Conservation (phyloP, 1,140 invertebrate genomes). For the Proales similis region DNA sequence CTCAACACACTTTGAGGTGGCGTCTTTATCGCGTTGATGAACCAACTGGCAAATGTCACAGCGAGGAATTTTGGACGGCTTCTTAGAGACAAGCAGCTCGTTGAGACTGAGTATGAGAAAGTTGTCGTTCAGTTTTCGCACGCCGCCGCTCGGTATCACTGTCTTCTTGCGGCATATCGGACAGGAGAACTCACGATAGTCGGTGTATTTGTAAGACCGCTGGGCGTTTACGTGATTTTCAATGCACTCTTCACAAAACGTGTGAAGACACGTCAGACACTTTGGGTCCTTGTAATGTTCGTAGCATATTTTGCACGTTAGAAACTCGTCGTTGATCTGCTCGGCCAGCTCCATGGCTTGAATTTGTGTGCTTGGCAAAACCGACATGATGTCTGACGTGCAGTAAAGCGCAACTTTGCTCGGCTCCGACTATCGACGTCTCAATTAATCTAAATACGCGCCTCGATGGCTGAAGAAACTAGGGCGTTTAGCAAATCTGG, state of each 20-base stretch:
- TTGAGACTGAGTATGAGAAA: conserved; percentile 53
- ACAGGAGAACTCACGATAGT: conserved; percentile 50
- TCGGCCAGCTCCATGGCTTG: conserved; percentile 43
- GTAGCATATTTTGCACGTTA: conserved; percentile 53
- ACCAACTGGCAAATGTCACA: conserved; percentile 54
- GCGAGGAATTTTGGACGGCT: conserved; percentile 41
- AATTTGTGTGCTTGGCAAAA: conserved; percentile 20
- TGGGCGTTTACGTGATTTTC: conserved; percentile 33
- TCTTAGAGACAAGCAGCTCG: conserved; percentile 44
- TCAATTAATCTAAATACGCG: too few species aligned
- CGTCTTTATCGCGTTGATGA: conserved; percentile 49
- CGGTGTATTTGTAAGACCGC: conserved; percentile 33
- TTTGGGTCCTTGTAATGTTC: conserved; percentile 60
- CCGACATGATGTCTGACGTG: too few species aligned
- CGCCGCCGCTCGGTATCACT: conserved; percentile 52
- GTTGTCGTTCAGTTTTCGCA: conserved; percentile 54
- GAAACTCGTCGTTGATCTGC: conserved; percentile 53
- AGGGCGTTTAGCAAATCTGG: too few species aligned
- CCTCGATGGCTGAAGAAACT: too few species aligned
- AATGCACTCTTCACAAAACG: conserved; percentile 38
- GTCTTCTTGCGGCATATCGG: conserved; percentile 54
- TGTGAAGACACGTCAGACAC: conserved; percentile 65
- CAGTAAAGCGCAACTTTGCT: too few species aligned
- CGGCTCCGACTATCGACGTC: too few species aligned
- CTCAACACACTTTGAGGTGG: conserved; percentile 53